Evolutionary conservation across 2,113 vertebrate genomes (phyloP).

Genomic region (Clarias macrocephalus): DNA sequence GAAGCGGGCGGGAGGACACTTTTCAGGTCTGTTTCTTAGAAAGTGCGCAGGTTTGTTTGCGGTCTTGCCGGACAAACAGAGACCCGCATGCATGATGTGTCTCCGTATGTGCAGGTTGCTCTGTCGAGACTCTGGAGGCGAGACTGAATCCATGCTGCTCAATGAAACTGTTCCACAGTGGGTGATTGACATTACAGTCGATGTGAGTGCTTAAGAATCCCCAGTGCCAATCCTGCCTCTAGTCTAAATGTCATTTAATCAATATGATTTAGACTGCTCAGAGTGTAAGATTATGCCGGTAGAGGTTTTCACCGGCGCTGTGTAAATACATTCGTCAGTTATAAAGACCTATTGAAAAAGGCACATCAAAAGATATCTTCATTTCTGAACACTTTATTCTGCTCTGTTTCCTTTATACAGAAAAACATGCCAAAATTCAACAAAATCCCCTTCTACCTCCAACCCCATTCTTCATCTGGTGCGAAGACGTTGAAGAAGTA

Average conservation of each 20-base stretch:
- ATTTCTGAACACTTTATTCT: background rate
- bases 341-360: background rate
- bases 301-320: background rate
- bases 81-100: background rate
- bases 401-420: slow-evolving; percentile 69
- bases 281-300: background rate
- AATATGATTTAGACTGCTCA: background rate
- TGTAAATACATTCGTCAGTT: no score
- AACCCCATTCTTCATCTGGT: slow-evolving; percentile 96
- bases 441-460: slow-evolving; percentile 99
- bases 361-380: background rate
- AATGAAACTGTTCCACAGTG: slow-evolving; percentile 98
- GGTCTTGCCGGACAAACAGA: background rate
- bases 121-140: slow-evolving; percentile 95
- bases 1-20: slow-evolving; percentile 96
- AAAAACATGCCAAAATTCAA: slow-evolving; percentile 99
- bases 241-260: background rate
- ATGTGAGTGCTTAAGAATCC: slow-evolving; percentile 76
- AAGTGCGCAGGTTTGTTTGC: background rate
- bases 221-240: background rate
- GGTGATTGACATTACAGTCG: slow-evolving; percentile 99
- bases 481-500: slow-evolving; percentile 98
- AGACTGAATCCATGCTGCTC: slow-evolving; percentile 97
- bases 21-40: slow-evolving; percentile 78
- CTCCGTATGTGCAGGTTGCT: slow-evolving; percentile 77